phyloP scores from a whole-genome alignment of 2,113 vertebrate genomes.

The Eleginops maclovinus region DNA sequence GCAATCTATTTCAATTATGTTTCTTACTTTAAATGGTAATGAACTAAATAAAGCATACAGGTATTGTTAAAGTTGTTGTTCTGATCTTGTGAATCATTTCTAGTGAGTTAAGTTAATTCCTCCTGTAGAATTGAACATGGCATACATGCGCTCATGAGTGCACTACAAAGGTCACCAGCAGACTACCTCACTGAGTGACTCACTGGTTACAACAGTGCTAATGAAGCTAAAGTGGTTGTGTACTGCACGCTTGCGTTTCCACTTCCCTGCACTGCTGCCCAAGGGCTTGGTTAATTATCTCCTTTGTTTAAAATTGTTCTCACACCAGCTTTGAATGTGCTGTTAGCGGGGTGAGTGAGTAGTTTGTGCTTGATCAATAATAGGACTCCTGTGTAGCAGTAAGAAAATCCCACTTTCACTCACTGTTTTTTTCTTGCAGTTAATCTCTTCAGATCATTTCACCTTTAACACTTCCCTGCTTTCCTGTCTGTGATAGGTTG shows the following conservation, averaged over 20 bases:
- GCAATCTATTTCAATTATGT: neutral
- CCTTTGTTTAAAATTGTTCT: constrained; percentile 59
- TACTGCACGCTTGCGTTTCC: constrained; percentile 48
- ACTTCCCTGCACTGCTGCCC: constrained; percentile 52
- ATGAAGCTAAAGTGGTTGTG: constrained; percentile 60
- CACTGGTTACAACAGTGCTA: constrained; percentile 29
- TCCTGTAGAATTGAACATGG: neutral
- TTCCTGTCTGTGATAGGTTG: neutral
- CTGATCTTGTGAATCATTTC: constrained; percentile 4
- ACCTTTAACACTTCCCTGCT: neutral
- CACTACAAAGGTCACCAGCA: constrained; percentile 44
- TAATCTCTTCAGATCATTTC: neutral
- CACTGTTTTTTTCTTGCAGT: constrained; percentile 2
- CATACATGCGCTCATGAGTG: neutral
- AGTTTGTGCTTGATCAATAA: constrained; percentile 53
- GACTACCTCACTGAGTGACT: constrained; percentile 15
- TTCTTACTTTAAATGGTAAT: neutral
- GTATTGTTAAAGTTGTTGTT: neutral
- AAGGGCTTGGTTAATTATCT: constrained; percentile 57
- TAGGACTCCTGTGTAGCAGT: constrained; percentile 8
- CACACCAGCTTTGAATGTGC: constrained; percentile 35
- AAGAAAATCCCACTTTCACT: neutral
- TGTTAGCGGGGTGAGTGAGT: constrained; percentile 39
- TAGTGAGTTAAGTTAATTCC: neutral
- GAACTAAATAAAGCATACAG: neutral